Percentiles rank a stretch among this genome's conserved stretches.
Conservation (phyloP, 2,113 vertebrate genomes). For the Pituophis catenifer region DNA sequence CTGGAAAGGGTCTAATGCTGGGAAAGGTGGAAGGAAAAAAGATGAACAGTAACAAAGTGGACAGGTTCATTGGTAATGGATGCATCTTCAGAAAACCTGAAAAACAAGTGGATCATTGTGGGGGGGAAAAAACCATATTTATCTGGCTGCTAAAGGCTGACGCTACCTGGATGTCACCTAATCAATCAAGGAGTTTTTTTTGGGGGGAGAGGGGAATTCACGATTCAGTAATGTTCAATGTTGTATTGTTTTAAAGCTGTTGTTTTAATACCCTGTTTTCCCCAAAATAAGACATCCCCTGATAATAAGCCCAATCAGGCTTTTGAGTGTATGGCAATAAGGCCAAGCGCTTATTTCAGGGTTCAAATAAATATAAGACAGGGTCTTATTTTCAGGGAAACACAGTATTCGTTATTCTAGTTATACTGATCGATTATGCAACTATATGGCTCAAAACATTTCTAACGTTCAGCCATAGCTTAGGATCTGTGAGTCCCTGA, state of each 20-base stretch:
- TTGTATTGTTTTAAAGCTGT: not conserved
- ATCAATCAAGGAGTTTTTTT: not conserved
- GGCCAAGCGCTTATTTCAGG: too few relatives aligned
- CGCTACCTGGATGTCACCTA: not conserved
- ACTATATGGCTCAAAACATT: conserved; percentile 42
- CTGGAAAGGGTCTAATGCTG: not conserved
- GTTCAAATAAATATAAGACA: too few relatives aligned
- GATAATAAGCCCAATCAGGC: too few relatives aligned
- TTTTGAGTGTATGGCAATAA: too few relatives aligned
- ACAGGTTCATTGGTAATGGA: not conserved
- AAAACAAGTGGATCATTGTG: not conserved
- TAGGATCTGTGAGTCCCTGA: not conserved
- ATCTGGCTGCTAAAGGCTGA: not conserved
- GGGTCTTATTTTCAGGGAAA: too few relatives aligned
- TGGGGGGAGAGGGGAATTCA: too few relatives aligned
- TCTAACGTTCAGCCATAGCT: conserved; percentile 27
- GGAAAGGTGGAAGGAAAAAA: not conserved
- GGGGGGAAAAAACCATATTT: not conserved
- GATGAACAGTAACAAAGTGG: not conserved
- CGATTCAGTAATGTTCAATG: not conserved
- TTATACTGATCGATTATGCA: not conserved
- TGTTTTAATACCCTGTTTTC: not conserved
- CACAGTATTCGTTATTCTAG: not conserved
- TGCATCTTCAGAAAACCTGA: not conserved
- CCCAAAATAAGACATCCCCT: too few relatives aligned